These are phyloP conservation scores for Cecropterus lyciades DNA, from an alignment of 1,140 invertebrate species.

Conservation along the genomic window DNA sequence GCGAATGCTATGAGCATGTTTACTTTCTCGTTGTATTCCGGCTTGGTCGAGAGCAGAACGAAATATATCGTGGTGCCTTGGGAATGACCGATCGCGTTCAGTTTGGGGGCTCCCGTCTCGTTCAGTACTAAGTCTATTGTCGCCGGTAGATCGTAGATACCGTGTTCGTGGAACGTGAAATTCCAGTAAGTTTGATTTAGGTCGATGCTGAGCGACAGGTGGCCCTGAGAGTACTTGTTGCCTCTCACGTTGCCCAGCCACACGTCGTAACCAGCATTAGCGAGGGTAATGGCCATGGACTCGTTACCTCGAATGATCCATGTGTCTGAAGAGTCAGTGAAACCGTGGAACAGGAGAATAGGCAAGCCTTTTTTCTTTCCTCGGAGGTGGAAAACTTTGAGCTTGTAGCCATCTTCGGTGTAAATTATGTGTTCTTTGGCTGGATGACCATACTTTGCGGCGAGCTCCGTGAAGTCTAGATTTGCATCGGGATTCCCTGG, in stretches of 20 bases:
- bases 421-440: constrained; percentile 75
- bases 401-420: constrained; percentile 88
- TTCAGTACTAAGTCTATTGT: constrained; percentile 4
- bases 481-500: too few relatives aligned
- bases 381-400: constrained; percentile 86
- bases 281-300: constrained; percentile 53
- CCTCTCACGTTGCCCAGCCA: constrained; percentile 89
- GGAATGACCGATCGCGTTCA: constrained; percentile 56
- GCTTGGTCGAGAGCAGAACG: constrained; percentile 63
- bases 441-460: constrained; percentile 80
- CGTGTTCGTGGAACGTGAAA: constrained; percentile 86
- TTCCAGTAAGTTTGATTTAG: constrained; percentile 78
- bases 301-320: constrained; percentile 3
- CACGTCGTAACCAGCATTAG: constrained; percentile 88
- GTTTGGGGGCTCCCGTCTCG: constrained; percentile 83
- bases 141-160: too few relatives aligned
- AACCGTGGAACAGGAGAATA: constrained; percentile 9
- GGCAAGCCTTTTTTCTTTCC: constrained; percentile 17
- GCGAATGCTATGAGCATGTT: constrained; percentile 39
- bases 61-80: constrained; percentile 81
- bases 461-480: constrained; percentile 35
- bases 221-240: constrained; percentile 86
- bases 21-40: constrained; percentile 51
- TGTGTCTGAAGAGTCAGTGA: not conserved
- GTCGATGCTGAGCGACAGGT: constrained; percentile 68